Evolutionary conservation across 2,888 invertebrate genomes (phyloP).

Genomic region (Leptarthrus brevirostris): DNA sequence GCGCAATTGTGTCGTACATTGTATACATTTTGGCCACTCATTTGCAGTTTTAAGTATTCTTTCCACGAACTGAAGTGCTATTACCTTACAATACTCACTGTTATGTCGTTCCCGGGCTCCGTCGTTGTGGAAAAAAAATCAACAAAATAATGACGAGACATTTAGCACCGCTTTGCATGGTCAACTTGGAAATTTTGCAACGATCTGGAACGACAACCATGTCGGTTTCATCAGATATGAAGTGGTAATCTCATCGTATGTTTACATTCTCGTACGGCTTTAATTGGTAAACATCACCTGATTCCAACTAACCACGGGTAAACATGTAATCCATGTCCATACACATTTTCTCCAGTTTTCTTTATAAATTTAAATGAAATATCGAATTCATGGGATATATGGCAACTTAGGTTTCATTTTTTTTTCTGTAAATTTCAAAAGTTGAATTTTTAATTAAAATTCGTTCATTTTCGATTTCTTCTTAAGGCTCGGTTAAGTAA

Average conservation of each 20-base stretch:
- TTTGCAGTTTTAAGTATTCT: constrained; percentile 20
- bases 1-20: not conserved
- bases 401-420: not conserved
- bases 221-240: constrained; percentile 33
- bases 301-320: not conserved
- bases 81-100: constrained; percentile 16
- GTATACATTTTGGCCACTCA: not conserved
- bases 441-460: not conserved
- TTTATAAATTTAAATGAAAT: constrained; percentile 3
- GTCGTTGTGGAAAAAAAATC: not conserved
- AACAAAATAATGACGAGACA: constrained; percentile 18
- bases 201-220: constrained; percentile 44
- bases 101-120: not conserved
- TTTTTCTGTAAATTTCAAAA: not conserved
- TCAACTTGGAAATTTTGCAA: constrained; percentile 37
- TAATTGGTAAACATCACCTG: constrained; percentile 42
- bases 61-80: constrained; percentile 14
- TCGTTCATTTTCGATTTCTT: constrained; percentile 27
- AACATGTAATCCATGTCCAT: too few relatives aligned
- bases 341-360: constrained; percentile 33
- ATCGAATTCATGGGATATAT: not conserved
- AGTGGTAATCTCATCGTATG: not conserved
- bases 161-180: constrained; percentile 23
- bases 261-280: constrained; percentile 27
- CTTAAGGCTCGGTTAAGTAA: too few relatives aligned